A percentile compares a stretch with the other conserved stretches of the same genome.
These are phyloP conservation scores for Macrophya annulata DNA, from an alignment of 2,888 invertebrate genomes.

Conservation along the genomic window DNA sequence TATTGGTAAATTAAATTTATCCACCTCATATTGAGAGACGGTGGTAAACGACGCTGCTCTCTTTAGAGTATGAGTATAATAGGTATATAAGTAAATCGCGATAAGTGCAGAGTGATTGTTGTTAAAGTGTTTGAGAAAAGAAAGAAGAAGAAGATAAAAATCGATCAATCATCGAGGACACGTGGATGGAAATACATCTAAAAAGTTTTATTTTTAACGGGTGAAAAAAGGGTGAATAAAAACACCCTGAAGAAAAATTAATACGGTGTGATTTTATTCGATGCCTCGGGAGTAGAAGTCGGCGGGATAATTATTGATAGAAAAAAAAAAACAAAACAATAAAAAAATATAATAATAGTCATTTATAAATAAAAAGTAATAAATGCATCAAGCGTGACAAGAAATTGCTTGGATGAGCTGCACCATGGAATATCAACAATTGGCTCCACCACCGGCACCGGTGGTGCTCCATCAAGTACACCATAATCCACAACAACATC, in stretches of 20 bases:
- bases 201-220: too few relatives aligned
- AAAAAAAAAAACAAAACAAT: background rate
- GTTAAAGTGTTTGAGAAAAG: conserved; percentile 1
- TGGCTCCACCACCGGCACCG: conserved; percentile 80
- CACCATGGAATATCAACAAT: conserved; percentile 80
- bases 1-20: background rate
- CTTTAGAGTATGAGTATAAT: background rate
- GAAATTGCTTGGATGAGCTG: conserved; percentile 71
- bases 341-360: background rate
- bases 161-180: background rate
- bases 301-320: too few relatives aligned
- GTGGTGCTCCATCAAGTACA: conserved; percentile 78
- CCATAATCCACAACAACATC: conserved; percentile 69
- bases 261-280: too few relatives aligned
- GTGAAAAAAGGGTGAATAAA: too few relatives aligned
- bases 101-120: conserved; percentile 27
- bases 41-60: conserved; percentile 40
- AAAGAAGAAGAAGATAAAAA: background rate
- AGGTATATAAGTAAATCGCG: background rate
- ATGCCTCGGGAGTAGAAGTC: too few relatives aligned
- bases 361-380: background rate
- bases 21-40: conserved; percentile 1
- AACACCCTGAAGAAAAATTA: too few relatives aligned
- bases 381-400: conserved; percentile 65
- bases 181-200: too few relatives aligned